Percentiles rank a stretch among this genome's conserved stretches.
phyloP scores from a whole-genome alignment of 1,140 invertebrate species.

The Aradophagus sp. region DNA sequence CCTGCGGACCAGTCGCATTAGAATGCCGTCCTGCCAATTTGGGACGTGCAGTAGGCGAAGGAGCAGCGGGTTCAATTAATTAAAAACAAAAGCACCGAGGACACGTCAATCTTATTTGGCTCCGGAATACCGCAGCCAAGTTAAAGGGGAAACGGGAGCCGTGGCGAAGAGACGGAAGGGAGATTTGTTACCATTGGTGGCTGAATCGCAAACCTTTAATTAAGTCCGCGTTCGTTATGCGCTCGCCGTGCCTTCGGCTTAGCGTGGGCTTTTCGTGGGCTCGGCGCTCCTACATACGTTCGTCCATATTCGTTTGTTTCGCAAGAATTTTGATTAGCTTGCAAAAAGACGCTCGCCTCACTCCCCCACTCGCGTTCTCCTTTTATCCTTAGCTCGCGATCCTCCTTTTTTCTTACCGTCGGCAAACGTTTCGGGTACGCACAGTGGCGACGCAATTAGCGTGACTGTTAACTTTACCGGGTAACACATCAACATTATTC shows the following conservation, averaged over 20 bases:
- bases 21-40: constrained; percentile 70
- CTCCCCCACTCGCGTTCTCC: constrained; percentile 38
- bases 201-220: constrained; percentile 66
- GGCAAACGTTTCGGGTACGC: constrained; percentile 52
- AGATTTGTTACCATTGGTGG: constrained; percentile 63
- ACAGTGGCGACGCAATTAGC: constrained; percentile 60
- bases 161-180: constrained; percentile 50
- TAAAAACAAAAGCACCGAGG: constrained; percentile 70
- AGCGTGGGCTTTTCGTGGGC: constrained; percentile 49
- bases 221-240: constrained; percentile 65
- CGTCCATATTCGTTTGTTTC: constrained; percentile 57
- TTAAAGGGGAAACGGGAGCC: constrained; percentile 37
- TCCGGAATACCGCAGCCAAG: constrained; percentile 50
- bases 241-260: constrained; percentile 44
- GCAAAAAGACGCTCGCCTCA: constrained; percentile 51
- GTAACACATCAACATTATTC: constrained; percentile 48
- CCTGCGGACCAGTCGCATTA: constrained; percentile 63
- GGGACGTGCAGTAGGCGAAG: constrained; percentile 61
- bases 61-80: constrained; percentile 65
- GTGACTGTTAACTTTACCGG: constrained; percentile 51
- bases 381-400: constrained; percentile 26
- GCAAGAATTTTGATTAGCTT: constrained; percentile 58
- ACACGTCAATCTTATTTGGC: constrained; percentile 71
- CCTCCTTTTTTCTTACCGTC: constrained; percentile 35
- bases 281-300: constrained; percentile 44